Base-by-base conservation (phyloP, 2,888 invertebrate species). In the Nymphalis urticae region DNA sequence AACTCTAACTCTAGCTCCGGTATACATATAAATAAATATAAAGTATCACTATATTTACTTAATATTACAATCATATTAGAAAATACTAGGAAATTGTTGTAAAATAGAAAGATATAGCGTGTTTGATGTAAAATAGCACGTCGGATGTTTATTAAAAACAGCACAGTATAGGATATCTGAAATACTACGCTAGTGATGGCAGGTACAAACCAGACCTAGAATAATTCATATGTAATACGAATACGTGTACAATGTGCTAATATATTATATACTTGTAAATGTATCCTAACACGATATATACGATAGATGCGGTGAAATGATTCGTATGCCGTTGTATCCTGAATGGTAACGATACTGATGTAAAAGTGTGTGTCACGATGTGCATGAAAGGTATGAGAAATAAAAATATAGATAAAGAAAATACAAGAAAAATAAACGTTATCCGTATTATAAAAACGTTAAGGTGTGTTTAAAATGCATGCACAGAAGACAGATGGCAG, bases 361-460 rank as follows among this genome's bases (percentile, higher is more conserved):
- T 72, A 59, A 62, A 81, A 84, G 77, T 79, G 82, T 90, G 81
- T 90, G 81, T 86, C 73, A 84, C 87, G 87, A 85, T 88, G 89
- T 87, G 85, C 87, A 86, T 89, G 89, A 84, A 86, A 81, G 82
- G 82, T 77, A 90, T 90, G 90, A 90, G 79, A 84, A 77, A 86
- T 87, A 87, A 85, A 86, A 87, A 85, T 82, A 88, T 78, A 81
- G 64, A 70, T 75, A 76, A 85, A 13, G 16, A 83, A 81, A 79
- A 79, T 84, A 84, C 83, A 85, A 85, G 81, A 83, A 85, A 69
- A 71, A 73, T 69, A 84, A 84, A 84, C 75, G 81, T 82, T 76
- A 77, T 76, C 73, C 75, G 81, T 81, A 83, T 70, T 72, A 74
- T 75, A 78, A 79, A 79, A 77, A 77, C 75, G 76, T 75, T 80